Conservation (phyloP, 2,888 invertebrate species). For the Augochlorella aurata region DNA sequence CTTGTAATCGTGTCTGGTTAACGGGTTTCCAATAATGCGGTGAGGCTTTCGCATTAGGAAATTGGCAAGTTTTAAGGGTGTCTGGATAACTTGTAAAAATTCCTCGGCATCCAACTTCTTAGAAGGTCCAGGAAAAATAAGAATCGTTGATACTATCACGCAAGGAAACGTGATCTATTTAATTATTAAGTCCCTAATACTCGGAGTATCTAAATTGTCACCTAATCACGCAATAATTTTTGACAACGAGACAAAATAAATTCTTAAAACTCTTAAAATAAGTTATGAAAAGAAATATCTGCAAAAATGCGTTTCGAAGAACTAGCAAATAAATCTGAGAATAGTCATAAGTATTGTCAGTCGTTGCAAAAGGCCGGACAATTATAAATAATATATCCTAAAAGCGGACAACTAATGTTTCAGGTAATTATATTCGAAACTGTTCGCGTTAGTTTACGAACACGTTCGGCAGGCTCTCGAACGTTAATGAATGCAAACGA, state of each 20-base stretch:
- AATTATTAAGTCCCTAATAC: too few species aligned
- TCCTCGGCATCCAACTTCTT: background rate
- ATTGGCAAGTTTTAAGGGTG: conserved; percentile 1
- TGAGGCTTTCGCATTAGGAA: conserved; percentile 8
- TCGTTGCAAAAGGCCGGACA: background rate
- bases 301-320: too few species aligned
- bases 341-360: too few species aligned
- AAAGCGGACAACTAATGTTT: background rate
- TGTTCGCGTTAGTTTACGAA: background rate
- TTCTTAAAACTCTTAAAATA: too few species aligned
- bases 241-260: too few species aligned
- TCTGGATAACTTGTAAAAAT: conserved; percentile 23
- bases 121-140: background rate
- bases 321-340: too few species aligned
- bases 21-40: conserved; percentile 4
- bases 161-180: background rate
- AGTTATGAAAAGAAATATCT: too few species aligned
- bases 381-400: background rate
- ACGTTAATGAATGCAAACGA: conserved; percentile 11
- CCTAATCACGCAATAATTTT: too few species aligned
- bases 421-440: background rate
- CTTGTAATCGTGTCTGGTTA: conserved; percentile 28
- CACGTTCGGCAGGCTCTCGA: background rate
- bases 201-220: too few species aligned
- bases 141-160: background rate